Conservation (phyloP, 2,888 invertebrate genomes). For the Caenorhabditis sp. region DNA sequence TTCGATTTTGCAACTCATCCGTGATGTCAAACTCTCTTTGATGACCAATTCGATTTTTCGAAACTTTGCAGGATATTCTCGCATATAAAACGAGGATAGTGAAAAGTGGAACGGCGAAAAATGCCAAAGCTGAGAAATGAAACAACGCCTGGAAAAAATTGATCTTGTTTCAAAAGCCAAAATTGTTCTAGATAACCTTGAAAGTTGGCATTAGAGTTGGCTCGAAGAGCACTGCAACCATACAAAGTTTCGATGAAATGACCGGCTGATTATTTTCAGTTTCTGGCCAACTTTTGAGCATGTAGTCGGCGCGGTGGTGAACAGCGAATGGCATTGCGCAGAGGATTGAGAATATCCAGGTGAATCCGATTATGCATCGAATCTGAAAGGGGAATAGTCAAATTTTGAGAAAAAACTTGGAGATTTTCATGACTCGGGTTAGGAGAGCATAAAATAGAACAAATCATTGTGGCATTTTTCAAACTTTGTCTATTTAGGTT, state of each 20-base stretch:
- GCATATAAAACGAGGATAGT: constrained; percentile 53
- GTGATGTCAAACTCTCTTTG: constrained; percentile 31
- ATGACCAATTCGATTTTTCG: constrained; percentile 22
- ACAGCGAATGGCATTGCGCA: constrained; percentile 54
- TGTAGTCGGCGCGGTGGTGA: constrained; percentile 56
- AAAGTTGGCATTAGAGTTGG: constrained; percentile 33
- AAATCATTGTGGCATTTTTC: background rate
- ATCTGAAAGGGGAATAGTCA: constrained; percentile 13
- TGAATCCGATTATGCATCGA: constrained; percentile 18
- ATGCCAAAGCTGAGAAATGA: constrained; percentile 57
- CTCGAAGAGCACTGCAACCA: constrained; percentile 53
- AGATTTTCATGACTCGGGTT: too few relatives aligned
- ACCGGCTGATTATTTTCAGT: constrained; percentile 45
- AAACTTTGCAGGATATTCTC: constrained; percentile 44
- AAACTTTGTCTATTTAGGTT: too few relatives aligned
- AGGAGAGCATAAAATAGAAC: constrained; percentile 3
- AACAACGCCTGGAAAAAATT: constrained; percentile 45
- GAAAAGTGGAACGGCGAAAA: constrained; percentile 51
- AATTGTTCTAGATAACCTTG: constrained; percentile 22
- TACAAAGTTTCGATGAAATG: constrained; percentile 54
- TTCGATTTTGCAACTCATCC: constrained; percentile 38
- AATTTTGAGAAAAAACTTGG: background rate
- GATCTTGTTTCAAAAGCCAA: background rate
- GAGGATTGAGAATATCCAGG: constrained; percentile 54
- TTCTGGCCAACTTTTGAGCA: constrained; percentile 53